These are phyloP conservation scores for Drosophila trichaetosa DNA, from an alignment of 2,888 invertebrate species.

Conservation along the genomic window DNA sequence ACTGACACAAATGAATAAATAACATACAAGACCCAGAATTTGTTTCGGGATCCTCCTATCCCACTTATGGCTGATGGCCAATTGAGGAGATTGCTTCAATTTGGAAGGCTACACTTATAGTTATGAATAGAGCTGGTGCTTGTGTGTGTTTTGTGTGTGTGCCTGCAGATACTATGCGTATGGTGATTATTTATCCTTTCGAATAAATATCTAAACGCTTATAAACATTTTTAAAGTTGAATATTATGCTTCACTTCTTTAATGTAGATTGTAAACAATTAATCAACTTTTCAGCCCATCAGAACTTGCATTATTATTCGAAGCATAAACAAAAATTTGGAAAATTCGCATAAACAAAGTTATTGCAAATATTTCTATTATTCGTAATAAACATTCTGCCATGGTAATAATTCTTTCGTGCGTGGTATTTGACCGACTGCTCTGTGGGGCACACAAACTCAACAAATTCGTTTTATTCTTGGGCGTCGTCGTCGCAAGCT, in stretches of 20 bases:
- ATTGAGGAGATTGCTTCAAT: conserved; percentile 43
- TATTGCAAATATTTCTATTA: conserved; percentile 43
- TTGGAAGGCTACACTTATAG: conserved; percentile 13
- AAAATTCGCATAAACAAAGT: conserved; percentile 59
- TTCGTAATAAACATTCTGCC: conserved; percentile 71
- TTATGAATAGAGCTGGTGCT: background rate
- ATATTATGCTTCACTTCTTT: background rate
- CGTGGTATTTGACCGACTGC: conserved; percentile 53
- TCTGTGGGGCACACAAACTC: conserved; percentile 53
- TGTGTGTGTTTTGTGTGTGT: background rate
- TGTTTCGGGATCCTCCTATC: background rate
- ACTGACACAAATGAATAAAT: conserved; percentile 15
- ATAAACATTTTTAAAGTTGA: background rate
- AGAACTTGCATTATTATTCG: conserved; percentile 27
- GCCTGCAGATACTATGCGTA: background rate
- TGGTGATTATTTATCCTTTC: background rate
- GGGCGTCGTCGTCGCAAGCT: conserved; percentile 5
- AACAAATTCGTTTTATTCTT: conserved; percentile 2
- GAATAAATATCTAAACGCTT: background rate
- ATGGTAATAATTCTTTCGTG: conserved; percentile 49
- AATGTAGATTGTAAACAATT: background rate
- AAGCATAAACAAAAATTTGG: conserved; percentile 34
- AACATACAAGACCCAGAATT: conserved; percentile 9
- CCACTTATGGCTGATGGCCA: conserved; percentile 33
- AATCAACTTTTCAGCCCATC: conserved; percentile 9